These are phyloP conservation scores for Phytoseiulus persimilis DNA, from an alignment of 2,888 invertebrate species.

Conservation along the genomic window DNA sequence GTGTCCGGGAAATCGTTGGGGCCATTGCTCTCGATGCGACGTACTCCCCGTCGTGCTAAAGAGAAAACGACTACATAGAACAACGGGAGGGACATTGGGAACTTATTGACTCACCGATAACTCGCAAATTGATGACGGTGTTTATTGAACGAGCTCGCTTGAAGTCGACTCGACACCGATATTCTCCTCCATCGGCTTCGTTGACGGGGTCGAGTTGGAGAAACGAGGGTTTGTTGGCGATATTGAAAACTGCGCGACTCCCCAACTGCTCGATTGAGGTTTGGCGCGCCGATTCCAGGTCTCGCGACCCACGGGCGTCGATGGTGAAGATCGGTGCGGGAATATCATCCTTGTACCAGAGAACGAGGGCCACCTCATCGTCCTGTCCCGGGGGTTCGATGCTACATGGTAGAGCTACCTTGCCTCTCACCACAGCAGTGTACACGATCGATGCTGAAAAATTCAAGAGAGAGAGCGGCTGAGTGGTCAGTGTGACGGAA, in stretches of 20 bases:
- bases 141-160: constrained; percentile 76
- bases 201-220: constrained; percentile 44
- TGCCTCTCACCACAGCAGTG: constrained; percentile 45
- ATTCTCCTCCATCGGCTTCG: constrained; percentile 65
- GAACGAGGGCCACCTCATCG: constrained; percentile 56
- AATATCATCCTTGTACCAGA: constrained; percentile 78
- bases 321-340: constrained; percentile 70
- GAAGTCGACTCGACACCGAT: constrained; percentile 65
- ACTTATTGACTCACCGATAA: constrained; percentile 63
- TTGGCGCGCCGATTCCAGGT: constrained; percentile 40
- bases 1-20: not conserved
- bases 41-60: not conserved
- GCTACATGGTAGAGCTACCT: constrained; percentile 45
- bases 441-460: constrained; percentile 37
- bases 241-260: constrained; percentile 44
- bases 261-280: constrained; percentile 44
- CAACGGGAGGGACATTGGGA: not conserved
- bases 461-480: not conserved
- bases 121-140: constrained; percentile 71
- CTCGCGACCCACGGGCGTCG: constrained; percentile 42
- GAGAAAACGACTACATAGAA: not conserved
- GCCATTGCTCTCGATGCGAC: not conserved
- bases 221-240: constrained; percentile 45
- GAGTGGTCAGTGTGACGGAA: not conserved
- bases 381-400: constrained; percentile 44